These are phyloP conservation scores for Melinopterus prodromus DNA, from an alignment of 2,888 invertebrate genomes.

Conservation along the genomic window DNA sequence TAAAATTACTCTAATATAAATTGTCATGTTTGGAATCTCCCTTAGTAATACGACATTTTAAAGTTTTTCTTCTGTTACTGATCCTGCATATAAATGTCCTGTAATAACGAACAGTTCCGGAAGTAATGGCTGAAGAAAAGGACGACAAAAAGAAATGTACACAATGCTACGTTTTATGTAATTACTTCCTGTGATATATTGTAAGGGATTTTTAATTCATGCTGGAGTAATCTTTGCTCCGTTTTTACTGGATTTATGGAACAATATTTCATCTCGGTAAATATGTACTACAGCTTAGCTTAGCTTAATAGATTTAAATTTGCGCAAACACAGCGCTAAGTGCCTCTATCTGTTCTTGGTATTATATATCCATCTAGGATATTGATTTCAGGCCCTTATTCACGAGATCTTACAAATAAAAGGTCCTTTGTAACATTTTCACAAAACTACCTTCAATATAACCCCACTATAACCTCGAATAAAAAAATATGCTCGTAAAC, in stretches of 20 bases:
- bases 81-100: background rate
- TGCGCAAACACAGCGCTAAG: background rate
- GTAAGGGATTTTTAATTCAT: background rate
- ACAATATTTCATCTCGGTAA: background rate
- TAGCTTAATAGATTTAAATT: background rate
- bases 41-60: background rate
- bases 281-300: background rate
- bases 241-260: background rate
- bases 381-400: no score
- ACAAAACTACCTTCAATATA: no score
- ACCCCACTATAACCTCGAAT: no score
- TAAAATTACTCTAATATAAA: no score
- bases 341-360: background rate
- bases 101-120: background rate
- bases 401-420: no score
- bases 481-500: background rate
- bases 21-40: no score
- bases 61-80: background rate
- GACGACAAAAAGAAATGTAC: background rate
- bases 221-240: background rate
- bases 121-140: constrained; percentile 5
- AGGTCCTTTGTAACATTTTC: no score
- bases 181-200: background rate
- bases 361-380: no score
- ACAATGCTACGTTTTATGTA: constrained; percentile 4